Conservation (phyloP, 2,888 invertebrate genomes). For the Platynereis dumerilii region DNA sequence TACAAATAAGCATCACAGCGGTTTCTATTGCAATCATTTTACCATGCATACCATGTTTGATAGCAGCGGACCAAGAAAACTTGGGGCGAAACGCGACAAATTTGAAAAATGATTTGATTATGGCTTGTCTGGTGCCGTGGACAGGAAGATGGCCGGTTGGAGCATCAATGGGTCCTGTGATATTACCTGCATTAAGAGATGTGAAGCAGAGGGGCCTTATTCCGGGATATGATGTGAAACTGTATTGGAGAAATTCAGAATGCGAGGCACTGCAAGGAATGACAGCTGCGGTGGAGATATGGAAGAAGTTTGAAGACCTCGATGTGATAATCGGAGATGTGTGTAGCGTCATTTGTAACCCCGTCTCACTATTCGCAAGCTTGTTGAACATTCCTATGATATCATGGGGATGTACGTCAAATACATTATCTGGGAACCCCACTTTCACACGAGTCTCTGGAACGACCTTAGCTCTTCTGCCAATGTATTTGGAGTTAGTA, state of each 20-base stretch:
- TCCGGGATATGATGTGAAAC: background rate
- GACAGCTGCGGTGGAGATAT: background rate
- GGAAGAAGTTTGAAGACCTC: background rate
- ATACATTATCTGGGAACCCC: background rate
- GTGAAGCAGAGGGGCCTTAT: background rate
- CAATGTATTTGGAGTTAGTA: background rate
- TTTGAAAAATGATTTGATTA: no score
- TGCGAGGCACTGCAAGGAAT: background rate
- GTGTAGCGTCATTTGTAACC: background rate
- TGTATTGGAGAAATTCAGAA: no score
- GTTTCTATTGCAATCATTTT: no score
- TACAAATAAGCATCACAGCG: no score
- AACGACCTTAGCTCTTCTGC: background rate
- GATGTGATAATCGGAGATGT: background rate
- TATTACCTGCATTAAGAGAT: background rate
- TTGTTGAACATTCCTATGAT: background rate
- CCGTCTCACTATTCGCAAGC: background rate
- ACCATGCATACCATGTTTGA: no score
- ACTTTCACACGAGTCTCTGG: background rate
- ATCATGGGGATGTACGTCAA: background rate
- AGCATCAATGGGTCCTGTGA: background rate
- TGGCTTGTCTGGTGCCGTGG: conserved; percentile 5
- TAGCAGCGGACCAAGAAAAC: no score
- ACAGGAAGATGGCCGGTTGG: background rate
- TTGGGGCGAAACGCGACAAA: no score